Evolutionary conservation across 2,888 invertebrate genomes (phyloP), one percentile per base, ranked within the genome.

Genomic region (Steromphala cineraria): DNA sequence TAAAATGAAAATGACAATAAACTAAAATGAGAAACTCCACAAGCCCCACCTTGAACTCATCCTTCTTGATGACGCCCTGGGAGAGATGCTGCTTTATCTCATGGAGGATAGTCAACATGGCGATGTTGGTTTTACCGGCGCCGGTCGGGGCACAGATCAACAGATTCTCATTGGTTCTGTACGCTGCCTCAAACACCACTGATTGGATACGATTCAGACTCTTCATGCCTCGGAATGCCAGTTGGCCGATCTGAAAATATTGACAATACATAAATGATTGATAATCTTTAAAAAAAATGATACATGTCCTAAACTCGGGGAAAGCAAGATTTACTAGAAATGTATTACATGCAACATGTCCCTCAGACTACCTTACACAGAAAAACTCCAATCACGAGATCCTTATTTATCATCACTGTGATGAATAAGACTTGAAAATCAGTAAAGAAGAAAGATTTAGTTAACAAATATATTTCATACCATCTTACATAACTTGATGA

Each of bases 101-200:
- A 93, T 98, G 97, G 0, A 98, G 95, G 28, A 99, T 96, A 0
- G 98, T 95, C 71, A 99, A 94, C 94, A 99, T 95, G 0, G 99
- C 99, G 80, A 99, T 97, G 93, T 99, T 99, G 0, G 99, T 99
- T 94, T 99, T 99, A 40, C 99, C 99, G 0, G 99, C 99, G 4
- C 99, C 99, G 0, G 99, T 99, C 0, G 99, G 99, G 0, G 99
- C 99, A 94, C 99, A 99, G 80, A 99, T 98, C 78, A 99, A 94
- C 89, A 99, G 95, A 94, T 99, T 99, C 92, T 99, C 98, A 92
- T 99, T 98, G 1, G 97, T 97, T 89, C 97, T 96, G 94, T 99
- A 99, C 0, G 99, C 99, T 0, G 97, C 96, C 82, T 97, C 96
- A 93, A 96, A 99, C 0, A 99, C 99, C 71, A 99, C 96, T 0